A percentile compares a stretch with the other conserved stretches of the same genome.
These are phyloP conservation scores for Ruditapes philippinarum DNA, from an alignment of 1,140 invertebrate genomes.

Conservation along the genomic window DNA sequence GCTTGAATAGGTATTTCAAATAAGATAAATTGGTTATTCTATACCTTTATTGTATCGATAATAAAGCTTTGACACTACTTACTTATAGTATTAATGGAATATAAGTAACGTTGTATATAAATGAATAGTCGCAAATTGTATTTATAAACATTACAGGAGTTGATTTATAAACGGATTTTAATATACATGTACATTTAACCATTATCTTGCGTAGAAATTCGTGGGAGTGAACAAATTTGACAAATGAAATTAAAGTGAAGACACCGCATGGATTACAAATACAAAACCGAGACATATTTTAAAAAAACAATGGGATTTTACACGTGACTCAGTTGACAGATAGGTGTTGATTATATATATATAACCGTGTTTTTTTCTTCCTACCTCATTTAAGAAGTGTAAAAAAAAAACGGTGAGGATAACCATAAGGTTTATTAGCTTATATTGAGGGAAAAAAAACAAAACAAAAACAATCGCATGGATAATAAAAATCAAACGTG, in stretches of 20 bases:
- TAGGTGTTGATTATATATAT: not conserved
- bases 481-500: too few relatives aligned
- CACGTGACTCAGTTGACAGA: not conserved
- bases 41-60: not conserved
- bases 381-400: not conserved
- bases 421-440: too few relatives aligned
- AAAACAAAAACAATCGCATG: too few relatives aligned
- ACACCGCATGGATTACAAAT: not conserved
- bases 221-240: not conserved
- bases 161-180: not conserved
- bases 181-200: not conserved
- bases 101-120: not conserved
- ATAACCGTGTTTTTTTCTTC: not conserved
- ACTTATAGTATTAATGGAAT: not conserved
- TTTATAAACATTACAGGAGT: not conserved
- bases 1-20: conserved; percentile 13
- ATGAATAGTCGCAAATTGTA: not conserved
- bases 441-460: too few relatives aligned
- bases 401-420: too few relatives aligned
- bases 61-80: not conserved
- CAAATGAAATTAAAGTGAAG: not conserved
- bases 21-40: conserved; percentile 12
- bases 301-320: too few relatives aligned
- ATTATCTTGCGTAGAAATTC: conserved; percentile 1
- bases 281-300: too few relatives aligned